These are phyloP conservation scores for Sycobia sp. DNA, from an alignment of 1,140 invertebrate species.

Conservation along the genomic window DNA sequence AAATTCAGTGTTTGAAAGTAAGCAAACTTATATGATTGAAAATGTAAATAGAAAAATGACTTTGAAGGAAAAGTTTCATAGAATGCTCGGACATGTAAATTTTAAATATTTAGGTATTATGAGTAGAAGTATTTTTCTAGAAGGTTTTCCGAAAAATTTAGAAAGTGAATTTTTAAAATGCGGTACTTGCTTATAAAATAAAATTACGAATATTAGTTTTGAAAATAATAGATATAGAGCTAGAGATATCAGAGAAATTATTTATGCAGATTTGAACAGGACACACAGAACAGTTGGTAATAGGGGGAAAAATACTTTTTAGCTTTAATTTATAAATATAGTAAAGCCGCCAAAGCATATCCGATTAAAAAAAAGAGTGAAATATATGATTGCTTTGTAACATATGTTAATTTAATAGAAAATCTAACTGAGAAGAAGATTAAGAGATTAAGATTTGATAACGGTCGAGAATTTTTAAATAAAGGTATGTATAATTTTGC, in stretches of 20 bases:
- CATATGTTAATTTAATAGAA: constrained; percentile 5
- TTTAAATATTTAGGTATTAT: constrained; percentile 15
- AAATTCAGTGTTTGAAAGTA: constrained; percentile 2
- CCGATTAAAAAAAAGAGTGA: constrained; percentile 1
- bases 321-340: neutral
- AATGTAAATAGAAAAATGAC: neutral
- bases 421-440: constrained; percentile 1
- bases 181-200: constrained; percentile 1
- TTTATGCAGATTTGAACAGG: constrained; percentile 1
- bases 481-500: neutral
- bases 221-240: constrained; percentile 2
- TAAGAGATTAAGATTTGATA: constrained; percentile 12
- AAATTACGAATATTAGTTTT: constrained; percentile 5
- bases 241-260: neutral
- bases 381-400: neutral
- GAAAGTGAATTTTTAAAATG: constrained; percentile 13
- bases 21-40: neutral
- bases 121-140: constrained; percentile 1
- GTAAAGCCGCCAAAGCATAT: too few species aligned
- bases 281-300: neutral
- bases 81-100: constrained; percentile 9
- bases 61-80: constrained; percentile 8
- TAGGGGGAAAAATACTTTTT: constrained; percentile 6
- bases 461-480: constrained; percentile 4
- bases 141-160: constrained; percentile 8